Percentiles rank a stretch among this genome's conserved stretches.
phyloP scores from a whole-genome alignment of 92 coral and sea anemone genomes.

The Palythoa caribaeorum region DNA sequence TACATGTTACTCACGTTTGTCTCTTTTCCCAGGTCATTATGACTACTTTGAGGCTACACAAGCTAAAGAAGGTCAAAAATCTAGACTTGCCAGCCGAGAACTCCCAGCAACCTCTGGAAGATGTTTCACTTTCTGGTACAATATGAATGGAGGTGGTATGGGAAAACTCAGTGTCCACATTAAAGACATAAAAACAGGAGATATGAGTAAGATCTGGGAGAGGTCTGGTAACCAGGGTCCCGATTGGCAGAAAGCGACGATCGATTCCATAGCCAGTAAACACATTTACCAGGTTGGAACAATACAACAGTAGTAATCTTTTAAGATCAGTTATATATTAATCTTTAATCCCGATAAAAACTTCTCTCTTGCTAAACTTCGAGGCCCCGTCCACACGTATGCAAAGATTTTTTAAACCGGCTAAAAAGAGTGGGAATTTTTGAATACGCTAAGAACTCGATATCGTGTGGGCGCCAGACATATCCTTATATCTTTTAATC shows the following conservation, averaged over 20 bases:
- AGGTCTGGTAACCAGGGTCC: conserved; percentile 17
- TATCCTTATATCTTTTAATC: no score
- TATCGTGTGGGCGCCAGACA: no score
- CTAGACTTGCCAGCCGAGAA: conserved; percentile 34
- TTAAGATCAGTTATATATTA: neutral
- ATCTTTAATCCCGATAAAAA: neutral
- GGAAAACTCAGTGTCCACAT: neutral
- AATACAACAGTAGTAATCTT: neutral
- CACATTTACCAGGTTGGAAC: conserved; percentile 12
- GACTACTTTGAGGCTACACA: conserved; percentile 16
- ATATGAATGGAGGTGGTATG: conserved; percentile 35
- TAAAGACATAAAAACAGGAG: conserved; percentile 22
- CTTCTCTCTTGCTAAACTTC: neutral
- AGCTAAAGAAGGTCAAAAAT: conserved; percentile 1
- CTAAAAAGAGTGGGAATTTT: no score
- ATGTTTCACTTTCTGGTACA: conserved; percentile 30
- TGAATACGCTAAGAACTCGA: no score
- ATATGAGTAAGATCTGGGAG: conserved; percentile 1
- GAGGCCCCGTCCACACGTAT: neutral
- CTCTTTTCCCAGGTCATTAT: conserved; percentile 9
- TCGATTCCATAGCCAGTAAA: conserved; percentile 9
- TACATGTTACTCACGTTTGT: neutral
- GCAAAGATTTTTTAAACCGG: no score
- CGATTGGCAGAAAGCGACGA: conserved; percentile 19
- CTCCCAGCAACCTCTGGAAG: conserved; percentile 20